Conservation (phyloP, 1,140 invertebrate species). For the Rhopalosiphum padi region DNA sequence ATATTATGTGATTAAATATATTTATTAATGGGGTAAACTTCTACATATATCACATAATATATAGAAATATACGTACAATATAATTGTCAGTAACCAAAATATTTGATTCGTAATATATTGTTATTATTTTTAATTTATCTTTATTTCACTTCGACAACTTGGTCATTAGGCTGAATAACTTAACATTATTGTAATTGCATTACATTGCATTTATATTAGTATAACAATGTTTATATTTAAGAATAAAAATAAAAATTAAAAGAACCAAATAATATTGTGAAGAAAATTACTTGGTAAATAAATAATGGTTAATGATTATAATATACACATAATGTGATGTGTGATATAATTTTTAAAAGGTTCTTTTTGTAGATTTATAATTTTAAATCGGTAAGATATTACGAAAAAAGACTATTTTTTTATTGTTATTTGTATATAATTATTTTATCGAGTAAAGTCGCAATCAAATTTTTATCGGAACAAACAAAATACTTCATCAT, state of each 20-base stretch:
- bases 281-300: too few species aligned
- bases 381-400: too few species aligned
- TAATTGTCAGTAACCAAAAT: neutral
- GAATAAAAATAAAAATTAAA: too few species aligned
- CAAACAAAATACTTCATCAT: neutral
- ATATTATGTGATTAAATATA: neutral
- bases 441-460: neutral
- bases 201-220: neutral
- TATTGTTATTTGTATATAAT: too few species aligned
- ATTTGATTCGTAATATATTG: neutral
- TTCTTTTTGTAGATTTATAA: too few species aligned
- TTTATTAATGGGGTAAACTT: neutral
- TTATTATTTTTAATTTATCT: neutral
- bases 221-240: neutral
- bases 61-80: neutral
- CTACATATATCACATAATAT: neutral
- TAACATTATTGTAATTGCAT: neutral
- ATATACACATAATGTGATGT: too few species aligned
- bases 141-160: neutral
- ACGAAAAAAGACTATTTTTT: too few species aligned
- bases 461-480: neutral
- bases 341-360: too few species aligned
- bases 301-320: too few species aligned
- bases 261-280: too few species aligned
- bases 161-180: neutral